Conservation (phyloP, 2,113 vertebrate genomes). For the Apodemus speciosus region DNA sequence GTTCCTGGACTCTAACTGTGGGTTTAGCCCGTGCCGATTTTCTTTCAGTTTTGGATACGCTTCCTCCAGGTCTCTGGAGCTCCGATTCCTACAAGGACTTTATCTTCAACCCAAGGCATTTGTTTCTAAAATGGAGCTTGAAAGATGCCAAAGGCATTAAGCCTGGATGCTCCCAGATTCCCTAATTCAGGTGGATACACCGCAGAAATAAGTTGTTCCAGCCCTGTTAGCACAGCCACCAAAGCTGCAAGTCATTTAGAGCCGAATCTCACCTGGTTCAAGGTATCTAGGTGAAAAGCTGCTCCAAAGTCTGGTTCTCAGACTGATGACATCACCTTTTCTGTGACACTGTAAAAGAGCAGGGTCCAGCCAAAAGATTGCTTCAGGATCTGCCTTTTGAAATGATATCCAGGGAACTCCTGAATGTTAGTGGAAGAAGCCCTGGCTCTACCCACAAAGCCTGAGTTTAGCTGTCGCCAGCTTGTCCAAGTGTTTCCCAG, state of each 20-base stretch:
- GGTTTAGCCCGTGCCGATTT: not conserved
- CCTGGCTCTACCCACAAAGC: not conserved
- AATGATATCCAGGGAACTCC: not conserved
- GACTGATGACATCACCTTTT: not conserved
- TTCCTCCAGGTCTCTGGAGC: not conserved
- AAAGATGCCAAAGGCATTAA: not conserved
- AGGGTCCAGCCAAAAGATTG: not conserved
- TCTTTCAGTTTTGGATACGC: not conserved
- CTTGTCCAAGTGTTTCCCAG: not conserved
- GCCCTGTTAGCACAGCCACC: accelerated
- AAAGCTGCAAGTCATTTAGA: not conserved
- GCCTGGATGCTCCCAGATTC: not conserved
- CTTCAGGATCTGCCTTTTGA: not conserved
- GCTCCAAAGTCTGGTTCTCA: not conserved
- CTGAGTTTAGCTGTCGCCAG: not conserved
- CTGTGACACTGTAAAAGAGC: not conserved
- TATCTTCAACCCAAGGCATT: not conserved
- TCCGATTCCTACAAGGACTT: no score
- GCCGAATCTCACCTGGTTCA: not conserved
- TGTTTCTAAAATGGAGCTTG: not conserved
- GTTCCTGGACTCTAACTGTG: not conserved
- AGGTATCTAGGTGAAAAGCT: not conserved
- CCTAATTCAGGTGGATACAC: accelerated
- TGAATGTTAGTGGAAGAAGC: not conserved
- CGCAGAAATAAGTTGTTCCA: not conserved